These are phyloP conservation scores for Pandemis heparana DNA, from an alignment of 2,888 invertebrate species.

Conservation along the genomic window DNA sequence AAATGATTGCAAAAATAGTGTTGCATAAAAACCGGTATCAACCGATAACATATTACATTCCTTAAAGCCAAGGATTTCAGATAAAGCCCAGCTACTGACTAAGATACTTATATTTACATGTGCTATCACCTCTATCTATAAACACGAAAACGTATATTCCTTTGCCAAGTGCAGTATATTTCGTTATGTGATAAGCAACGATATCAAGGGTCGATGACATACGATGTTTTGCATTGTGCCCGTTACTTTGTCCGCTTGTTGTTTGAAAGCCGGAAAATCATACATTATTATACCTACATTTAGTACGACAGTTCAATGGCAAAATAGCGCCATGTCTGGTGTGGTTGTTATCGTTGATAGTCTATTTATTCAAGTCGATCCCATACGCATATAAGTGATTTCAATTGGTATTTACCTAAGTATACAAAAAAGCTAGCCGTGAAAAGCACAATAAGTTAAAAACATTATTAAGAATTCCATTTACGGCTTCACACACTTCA, in stretches of 20 bases:
- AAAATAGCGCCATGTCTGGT: background rate
- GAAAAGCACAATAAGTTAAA: no score
- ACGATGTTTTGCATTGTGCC: conserved; percentile 41
- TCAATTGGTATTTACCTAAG: no score
- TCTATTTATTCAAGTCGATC: background rate
- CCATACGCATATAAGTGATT: no score
- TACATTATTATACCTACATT: conserved; percentile 6
- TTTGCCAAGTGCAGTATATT: conserved; percentile 66
- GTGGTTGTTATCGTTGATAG: background rate
- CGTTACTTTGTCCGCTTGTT: conserved; percentile 27
- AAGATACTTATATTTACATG: conserved; percentile 37
- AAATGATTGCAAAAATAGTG: background rate
- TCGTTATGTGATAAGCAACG: conserved; percentile 56
- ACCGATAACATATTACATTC: background rate
- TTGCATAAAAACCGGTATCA: conserved; percentile 18
- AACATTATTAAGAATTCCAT: no score
- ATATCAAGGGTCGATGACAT: conserved; percentile 63
- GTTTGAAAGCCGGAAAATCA: conserved; percentile 9
- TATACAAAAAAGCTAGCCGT: no score
- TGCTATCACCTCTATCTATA: conserved; percentile 32
- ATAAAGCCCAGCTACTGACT: conserved; percentile 25
- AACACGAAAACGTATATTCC: conserved; percentile 40
- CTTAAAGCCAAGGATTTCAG: conserved; percentile 10
- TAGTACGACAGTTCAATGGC: background rate
- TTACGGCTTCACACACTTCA: no score